Percentiles rank a stretch among this genome's conserved stretches.
These are phyloP conservation scores for Paratrypauchen microcephalus DNA, from an alignment of 2,797 vertebrate species.

Conservation along the genomic window DNA sequence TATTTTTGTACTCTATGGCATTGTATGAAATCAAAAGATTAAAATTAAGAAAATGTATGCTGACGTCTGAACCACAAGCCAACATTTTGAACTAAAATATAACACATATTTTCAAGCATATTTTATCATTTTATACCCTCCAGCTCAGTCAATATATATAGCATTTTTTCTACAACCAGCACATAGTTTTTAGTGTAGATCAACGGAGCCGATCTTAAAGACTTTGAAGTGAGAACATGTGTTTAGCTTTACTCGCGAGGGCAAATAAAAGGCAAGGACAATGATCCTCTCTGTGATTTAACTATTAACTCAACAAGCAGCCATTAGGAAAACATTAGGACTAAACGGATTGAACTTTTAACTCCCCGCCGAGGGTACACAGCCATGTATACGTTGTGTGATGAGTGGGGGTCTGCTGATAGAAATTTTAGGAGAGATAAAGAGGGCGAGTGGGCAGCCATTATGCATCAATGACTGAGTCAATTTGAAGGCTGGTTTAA, in stretches of 20 bases:
- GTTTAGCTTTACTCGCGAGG: conserved; percentile 60
- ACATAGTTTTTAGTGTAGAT: conserved; percentile 47
- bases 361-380: conserved; percentile 46
- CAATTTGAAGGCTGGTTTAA: conserved; percentile 41
- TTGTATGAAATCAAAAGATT: conserved; percentile 62
- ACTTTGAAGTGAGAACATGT: conserved; percentile 72
- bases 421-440: conserved; percentile 49
- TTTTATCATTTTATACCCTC: conserved; percentile 4
- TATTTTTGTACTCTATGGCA: conserved; percentile 77
- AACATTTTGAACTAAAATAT: conserved; percentile 36
- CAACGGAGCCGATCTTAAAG: conserved; percentile 41
- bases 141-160: neutral
- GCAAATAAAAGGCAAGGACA: conserved; percentile 59
- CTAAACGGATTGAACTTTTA: conserved; percentile 71
- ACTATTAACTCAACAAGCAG: conserved; percentile 70
- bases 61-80: conserved; percentile 47
- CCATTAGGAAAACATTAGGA: conserved; percentile 73
- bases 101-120: neutral
- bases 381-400: conserved; percentile 29
- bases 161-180: conserved; percentile 8
- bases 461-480: conserved; percentile 24
- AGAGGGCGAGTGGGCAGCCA: conserved; percentile 18
- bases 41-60: conserved; percentile 63
- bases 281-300: conserved; percentile 59
- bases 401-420: conserved; percentile 41